phyloP scores from a whole-genome alignment of 2,888 invertebrate genomes.

The Polyommatus icarus region DNA sequence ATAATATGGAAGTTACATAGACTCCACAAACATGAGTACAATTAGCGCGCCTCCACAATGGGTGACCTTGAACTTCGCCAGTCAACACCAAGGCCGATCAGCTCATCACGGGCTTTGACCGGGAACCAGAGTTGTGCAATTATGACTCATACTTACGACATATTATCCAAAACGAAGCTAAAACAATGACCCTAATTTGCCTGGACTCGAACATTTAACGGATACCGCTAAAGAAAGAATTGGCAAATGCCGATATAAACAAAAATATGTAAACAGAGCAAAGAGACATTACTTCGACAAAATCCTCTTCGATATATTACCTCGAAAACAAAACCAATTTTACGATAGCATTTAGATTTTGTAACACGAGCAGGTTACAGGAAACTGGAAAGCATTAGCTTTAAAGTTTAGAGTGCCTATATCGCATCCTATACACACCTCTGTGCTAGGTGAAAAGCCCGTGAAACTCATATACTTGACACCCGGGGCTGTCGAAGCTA shows the following conservation, averaged over 20 bases:
- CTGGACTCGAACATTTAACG: not conserved
- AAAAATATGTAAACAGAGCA: too few relatives aligned
- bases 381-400: not conserved
- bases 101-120: conserved; percentile 25
- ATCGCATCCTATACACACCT: not conserved
- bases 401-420: not conserved
- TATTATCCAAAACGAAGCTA: not conserved
- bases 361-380: not conserved
- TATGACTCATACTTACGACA: not conserved
- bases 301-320: not conserved
- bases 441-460: not conserved
- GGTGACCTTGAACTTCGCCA: conserved; percentile 23
- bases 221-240: not conserved
- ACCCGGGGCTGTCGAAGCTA: conserved; percentile 1
- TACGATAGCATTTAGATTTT: not conserved
- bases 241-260: not conserved
- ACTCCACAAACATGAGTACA: conserved; percentile 38
- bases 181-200: not conserved
- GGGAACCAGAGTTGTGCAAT: conserved; percentile 7
- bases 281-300: too few relatives aligned
- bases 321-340: not conserved
- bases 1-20: conserved; percentile 13
- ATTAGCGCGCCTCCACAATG: conserved; percentile 3
- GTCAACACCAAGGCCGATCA: conserved; percentile 26
- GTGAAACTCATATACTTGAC: conserved; percentile 13